Base-by-base conservation (phyloP, 2,113 vertebrate genomes). In the Python bivittatus region DNA sequence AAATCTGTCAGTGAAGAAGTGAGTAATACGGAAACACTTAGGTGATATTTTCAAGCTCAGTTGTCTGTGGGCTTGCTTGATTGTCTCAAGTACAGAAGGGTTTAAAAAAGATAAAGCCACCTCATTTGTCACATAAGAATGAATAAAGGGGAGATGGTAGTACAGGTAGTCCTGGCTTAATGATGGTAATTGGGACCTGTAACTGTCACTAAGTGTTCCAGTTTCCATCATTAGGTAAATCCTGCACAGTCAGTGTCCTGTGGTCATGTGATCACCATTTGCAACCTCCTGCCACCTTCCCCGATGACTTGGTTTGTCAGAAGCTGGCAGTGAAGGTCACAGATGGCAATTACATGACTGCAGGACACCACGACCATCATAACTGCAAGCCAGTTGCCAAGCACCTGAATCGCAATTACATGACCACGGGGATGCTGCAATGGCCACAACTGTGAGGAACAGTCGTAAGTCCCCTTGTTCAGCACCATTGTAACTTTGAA, bases 1-100 rank as follows among this genome's bases (percentile, higher is more conserved):
- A 98, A 97, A 2, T 94, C 97, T 72, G 94, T 99, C 96, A 97
- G 90, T 38, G 95, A 97, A 94, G 98, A 98, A 88, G 99, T 99
- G 91, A 97, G 98, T 96, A 83, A 6, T 25, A 91, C 20, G 25
- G 11, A 1, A 11, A 33, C 17, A 79, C n/a, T 2, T 22, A 22
- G 13, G 1, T 17, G 27, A 85, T 53, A 4, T 4, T 48, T 91
- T 83, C 33, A 23, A 57, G 20, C n/a, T 90, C 33, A 33, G 10
- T 61, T 42, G 2, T 11, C 27, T 10, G 11, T n/a, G 61, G 10
- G 42, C 84, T 86, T 13, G 48, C 25, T 91, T 25, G 2, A 60
- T 61, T 25, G 2, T 53, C 54, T 84, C 25, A 84, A 44, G 10
- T 25, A 84, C 44, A 61, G 56, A 6, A 38, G 25, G 58, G 58